Conservation (phyloP, 2,888 invertebrate genomes). For the Corythucha ciliata region DNA sequence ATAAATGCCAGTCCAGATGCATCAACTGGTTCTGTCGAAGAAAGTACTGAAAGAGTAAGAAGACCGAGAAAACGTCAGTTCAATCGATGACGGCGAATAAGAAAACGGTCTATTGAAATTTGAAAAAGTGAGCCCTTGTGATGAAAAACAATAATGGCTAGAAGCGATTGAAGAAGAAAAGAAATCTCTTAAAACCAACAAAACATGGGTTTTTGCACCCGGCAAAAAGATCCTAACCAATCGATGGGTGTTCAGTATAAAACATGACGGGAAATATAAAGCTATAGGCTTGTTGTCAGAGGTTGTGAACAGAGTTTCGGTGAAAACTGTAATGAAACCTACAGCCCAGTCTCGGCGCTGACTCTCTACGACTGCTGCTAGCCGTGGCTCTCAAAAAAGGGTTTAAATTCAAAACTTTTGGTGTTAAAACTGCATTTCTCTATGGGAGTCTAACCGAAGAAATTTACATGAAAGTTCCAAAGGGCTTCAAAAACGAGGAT, state of each 20-base stretch:
- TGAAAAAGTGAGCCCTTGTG: slow-evolving; percentile 16
- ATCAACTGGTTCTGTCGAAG: too few relatives aligned
- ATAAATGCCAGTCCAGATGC: too few relatives aligned
- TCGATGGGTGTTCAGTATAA: slow-evolving; percentile 20
- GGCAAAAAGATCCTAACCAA: slow-evolving; percentile 23
- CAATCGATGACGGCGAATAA: too few relatives aligned
- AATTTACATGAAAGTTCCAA: slow-evolving; percentile 11
- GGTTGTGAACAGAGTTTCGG: slow-evolving; percentile 11
- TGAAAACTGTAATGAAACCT: slow-evolving; percentile 6
- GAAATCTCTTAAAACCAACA: slow-evolving; percentile 17
- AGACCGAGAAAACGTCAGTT: too few relatives aligned
- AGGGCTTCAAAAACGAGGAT: slow-evolving; percentile 10
- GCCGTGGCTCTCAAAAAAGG: background rate
- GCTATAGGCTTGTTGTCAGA: slow-evolving; percentile 20
- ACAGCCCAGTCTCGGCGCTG: slow-evolving; percentile 13
- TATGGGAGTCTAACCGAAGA: slow-evolving; percentile 9
- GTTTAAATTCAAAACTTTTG: background rate
- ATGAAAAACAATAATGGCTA: slow-evolving; percentile 18
- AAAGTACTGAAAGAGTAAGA: too few relatives aligned
- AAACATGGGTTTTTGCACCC: slow-evolving; percentile 22
- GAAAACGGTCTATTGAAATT: slow-evolving; percentile 17
- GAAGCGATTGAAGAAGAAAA: slow-evolving; percentile 23
- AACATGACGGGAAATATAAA: slow-evolving; percentile 22
- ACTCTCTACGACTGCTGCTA: background rate
- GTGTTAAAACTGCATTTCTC: slow-evolving; percentile 14